Conservation (phyloP, 2,888 invertebrate genomes). For the Syrphus vitripennis region DNA sequence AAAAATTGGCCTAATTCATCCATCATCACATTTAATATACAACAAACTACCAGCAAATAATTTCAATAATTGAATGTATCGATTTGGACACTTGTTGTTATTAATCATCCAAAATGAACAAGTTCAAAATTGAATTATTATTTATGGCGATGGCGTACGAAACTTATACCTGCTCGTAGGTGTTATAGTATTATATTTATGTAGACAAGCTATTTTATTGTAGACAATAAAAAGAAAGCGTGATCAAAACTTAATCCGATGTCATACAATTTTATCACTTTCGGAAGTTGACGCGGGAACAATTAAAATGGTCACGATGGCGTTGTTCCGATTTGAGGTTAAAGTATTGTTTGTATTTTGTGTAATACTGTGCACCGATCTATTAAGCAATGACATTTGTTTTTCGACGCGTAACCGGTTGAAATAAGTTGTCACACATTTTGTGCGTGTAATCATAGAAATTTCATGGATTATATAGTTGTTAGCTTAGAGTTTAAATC, state of each 20-base stretch:
- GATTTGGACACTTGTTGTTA: not conserved
- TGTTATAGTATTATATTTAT: no score
- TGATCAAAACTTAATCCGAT: not conserved
- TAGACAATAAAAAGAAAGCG: not conserved
- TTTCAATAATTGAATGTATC: not conserved
- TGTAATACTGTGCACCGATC: not conserved
- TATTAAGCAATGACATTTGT: constrained; percentile 4
- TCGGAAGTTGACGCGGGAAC: not conserved
- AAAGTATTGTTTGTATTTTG: not conserved
- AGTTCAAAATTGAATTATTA: not conserved
- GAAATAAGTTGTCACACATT: not conserved
- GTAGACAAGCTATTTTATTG: no score
- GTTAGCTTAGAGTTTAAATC: not conserved
- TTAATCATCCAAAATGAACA: not conserved
- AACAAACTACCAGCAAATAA: not conserved
- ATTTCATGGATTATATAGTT: not conserved
- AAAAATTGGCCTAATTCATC: not conserved
- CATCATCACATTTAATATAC: not conserved
- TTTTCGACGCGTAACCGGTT: not conserved
- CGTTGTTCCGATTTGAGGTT: not conserved
- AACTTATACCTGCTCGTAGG: not conserved
- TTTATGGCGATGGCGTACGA: no score
- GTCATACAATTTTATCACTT: not conserved
- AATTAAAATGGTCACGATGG: not conserved
- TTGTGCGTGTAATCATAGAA: not conserved